Base-by-base conservation (phyloP, 1,140 invertebrate genomes). In the Pseudachorutes palmiensis region DNA sequence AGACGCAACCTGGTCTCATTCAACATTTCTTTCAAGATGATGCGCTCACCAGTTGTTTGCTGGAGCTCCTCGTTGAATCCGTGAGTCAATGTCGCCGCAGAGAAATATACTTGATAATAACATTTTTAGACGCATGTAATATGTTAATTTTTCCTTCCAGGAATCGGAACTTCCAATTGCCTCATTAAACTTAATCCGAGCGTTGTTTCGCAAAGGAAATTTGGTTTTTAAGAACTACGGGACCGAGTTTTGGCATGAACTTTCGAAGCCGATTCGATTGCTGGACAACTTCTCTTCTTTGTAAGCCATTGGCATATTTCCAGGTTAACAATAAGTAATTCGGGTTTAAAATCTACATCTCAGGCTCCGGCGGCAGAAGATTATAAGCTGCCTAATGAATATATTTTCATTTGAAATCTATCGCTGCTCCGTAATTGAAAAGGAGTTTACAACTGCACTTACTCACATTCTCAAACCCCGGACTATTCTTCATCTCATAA, bases 1-100 rank as follows among this genome's bases (percentile, higher is more conserved):
- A 72, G 1, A 70, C 68, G 14, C 71, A 72, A 65, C 36, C 45
- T 22, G 68, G 68, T 2, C 41, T 72, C 1, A 69, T 72, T 19
- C 65, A 72, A 33, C 68, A 63, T 45, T 68, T 72, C 51, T 63
- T 72, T 29, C 26, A 48, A 3, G 71, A 72, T n/a, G 59, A 31
- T 16, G 24, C 51, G n/a, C 51, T 70, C 24, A 62, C 62, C 0
- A 49, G 36, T 16, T 45, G 62, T 14, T 22, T 72, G 31, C 14
- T 72, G 16, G 71, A 70, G 28, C 60, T 72, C 2, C 31, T 70
- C 16, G 19, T 24, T 22, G 71, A 70, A 62, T 22, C 26, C 2
- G 64, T 66, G 63, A 57, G 19, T 65, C 1, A 68, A 48, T 62
- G 12, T 45, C 5, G 45, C 14, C n/a, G n/a, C n/a, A n/a, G n/a